phyloP scores from a whole-genome alignment of 2,888 invertebrate genomes.

The Brachypterus glaber region DNA sequence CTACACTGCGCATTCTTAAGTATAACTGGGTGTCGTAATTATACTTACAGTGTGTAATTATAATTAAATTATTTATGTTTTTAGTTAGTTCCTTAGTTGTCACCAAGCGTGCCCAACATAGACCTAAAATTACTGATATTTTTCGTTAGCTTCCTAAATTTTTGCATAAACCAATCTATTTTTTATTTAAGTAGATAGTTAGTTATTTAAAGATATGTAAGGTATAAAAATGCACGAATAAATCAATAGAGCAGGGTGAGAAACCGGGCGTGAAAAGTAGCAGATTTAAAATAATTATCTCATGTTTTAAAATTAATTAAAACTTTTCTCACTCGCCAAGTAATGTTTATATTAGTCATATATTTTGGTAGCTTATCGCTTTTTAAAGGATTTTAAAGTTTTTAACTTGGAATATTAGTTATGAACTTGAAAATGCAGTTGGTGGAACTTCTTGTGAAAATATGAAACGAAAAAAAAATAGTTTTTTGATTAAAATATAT shows the following conservation, averaged over 20 bases:
- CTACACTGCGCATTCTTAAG: no score
- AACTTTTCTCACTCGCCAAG: constrained; percentile 9
- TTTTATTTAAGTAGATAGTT: no score
- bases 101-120: no score
- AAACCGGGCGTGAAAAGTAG: background rate
- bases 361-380: constrained; percentile 20
- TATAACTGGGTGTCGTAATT: no score
- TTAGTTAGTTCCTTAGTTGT: no score
- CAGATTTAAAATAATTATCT: background rate
- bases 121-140: no score
- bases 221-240: background rate
- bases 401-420: constrained; percentile 17
- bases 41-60: no score
- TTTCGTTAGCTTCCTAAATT: no score
- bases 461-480: no score
- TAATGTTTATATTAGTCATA: constrained; percentile 18
- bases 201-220: background rate
- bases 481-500: no score
- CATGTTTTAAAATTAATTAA: constrained; percentile 14
- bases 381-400: constrained; percentile 20
- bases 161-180: no score
- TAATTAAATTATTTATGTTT: no score
- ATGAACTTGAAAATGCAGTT: constrained; percentile 15
- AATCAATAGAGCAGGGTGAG: background rate
- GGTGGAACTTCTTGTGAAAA: constrained; percentile 8